Percentiles rank a stretch among this genome's conserved stretches.
These are phyloP conservation scores for Heteractis magnifica DNA, from an alignment of 92 coral and sea anemone genomes.

Conservation along the genomic window DNA sequence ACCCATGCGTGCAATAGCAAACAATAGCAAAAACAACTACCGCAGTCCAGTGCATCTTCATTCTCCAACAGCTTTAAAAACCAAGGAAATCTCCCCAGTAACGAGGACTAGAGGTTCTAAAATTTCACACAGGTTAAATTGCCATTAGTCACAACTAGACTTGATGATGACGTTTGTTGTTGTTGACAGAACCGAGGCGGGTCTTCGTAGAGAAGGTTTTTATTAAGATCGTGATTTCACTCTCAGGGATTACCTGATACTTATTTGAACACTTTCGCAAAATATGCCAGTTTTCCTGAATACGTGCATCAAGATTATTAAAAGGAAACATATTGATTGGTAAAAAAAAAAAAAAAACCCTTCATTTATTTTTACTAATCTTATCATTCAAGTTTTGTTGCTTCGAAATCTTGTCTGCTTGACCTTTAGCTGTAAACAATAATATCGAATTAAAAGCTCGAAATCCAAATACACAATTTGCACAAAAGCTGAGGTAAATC, in stretches of 20 bases:
- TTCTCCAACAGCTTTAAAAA: not conserved
- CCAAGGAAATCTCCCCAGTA: not conserved
- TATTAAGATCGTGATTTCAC: conserved; percentile 33
- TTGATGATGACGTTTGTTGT: conserved; percentile 21
- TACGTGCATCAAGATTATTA: not conserved
- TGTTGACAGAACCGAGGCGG: conserved; percentile 31
- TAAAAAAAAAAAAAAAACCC: too few relatives aligned
- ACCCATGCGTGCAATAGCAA: conserved; percentile 23
- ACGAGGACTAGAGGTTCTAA: not conserved
- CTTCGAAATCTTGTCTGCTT: too few relatives aligned
- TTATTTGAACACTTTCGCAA: not conserved
- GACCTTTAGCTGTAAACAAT: too few relatives aligned
- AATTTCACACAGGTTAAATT: not conserved
- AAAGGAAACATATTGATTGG: not conserved
- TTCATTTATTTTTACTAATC: too few relatives aligned
- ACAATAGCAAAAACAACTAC: conserved; percentile 17
- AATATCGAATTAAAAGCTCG: too few relatives aligned
- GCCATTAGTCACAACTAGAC: conserved; percentile 16
- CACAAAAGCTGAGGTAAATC: too few relatives aligned
- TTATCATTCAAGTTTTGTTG: too few relatives aligned
- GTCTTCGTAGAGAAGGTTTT: not conserved
- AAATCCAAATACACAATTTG: too few relatives aligned
- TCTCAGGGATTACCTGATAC: conserved; percentile 9
- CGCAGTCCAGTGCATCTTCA: not conserved
- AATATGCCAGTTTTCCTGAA: not conserved